Evolutionary conservation across 2,797 vertebrate genomes (phyloP).

Genomic region (Sebastes steindachneri): DNA sequence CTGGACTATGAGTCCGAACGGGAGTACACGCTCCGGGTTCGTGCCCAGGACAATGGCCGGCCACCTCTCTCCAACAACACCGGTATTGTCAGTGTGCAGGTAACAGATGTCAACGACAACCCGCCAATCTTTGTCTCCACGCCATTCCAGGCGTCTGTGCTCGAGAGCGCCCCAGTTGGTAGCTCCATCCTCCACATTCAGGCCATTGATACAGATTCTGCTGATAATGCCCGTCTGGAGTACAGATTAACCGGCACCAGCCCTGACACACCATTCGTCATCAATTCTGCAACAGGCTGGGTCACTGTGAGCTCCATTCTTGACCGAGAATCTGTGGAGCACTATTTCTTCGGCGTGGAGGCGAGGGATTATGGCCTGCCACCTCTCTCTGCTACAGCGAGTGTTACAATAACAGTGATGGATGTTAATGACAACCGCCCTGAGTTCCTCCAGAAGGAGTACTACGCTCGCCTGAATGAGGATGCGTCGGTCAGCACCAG

Average conservation of each 20-base stretch:
- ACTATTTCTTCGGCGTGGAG: conserved; percentile 96
- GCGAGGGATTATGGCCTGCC: conserved; percentile 94
- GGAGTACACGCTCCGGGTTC: conserved; percentile 93
- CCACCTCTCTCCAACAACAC: conserved; percentile 98
- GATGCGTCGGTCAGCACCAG: conserved; percentile 94
- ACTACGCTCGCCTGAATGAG: conserved; percentile 94
- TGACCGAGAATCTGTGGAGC: conserved; percentile 94
- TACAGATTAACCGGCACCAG: conserved; percentile 92
- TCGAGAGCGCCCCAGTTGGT: conserved; percentile 94
- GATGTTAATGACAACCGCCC: conserved; percentile 98
- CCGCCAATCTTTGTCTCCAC: conserved; percentile 98
- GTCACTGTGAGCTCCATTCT: conserved; percentile 92
- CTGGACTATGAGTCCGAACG: conserved; percentile 95
- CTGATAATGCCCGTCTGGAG: conserved; percentile 93
- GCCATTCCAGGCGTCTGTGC: conserved; percentile 94
- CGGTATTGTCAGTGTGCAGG: conserved; percentile 93
- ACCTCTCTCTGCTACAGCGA: conserved; percentile 92
- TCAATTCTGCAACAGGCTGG: conserved; percentile 97
- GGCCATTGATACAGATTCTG: conserved; percentile 95
- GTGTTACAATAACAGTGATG: conserved; percentile 95
- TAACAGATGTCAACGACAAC: conserved; percentile 97
- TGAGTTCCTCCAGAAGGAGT: conserved; percentile 95
- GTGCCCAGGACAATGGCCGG: conserved; percentile 95
- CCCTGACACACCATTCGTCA: conserved; percentile 91
- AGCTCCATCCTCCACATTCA: conserved; percentile 98